Evolutionary conservation across 2,113 vertebrate species (phyloP).

Genomic region (Chaetorhynchus papuensis): DNA sequence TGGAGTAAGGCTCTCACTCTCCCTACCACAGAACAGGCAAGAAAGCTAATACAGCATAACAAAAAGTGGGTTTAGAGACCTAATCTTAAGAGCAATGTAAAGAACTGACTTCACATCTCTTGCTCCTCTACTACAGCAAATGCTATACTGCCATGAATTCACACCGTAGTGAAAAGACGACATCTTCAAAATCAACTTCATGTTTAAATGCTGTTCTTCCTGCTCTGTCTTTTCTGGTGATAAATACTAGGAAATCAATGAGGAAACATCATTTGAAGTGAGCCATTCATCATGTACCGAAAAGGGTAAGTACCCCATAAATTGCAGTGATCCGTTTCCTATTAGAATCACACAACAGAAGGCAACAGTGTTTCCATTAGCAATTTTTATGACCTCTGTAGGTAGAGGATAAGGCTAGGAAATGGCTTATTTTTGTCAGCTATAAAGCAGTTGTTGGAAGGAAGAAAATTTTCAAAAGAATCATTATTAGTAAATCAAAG

Average conservation of each 20-base stretch:
- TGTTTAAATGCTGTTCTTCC: conserved; percentile 67
- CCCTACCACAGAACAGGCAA: not conserved
- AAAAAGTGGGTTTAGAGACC: not conserved
- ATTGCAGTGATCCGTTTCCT: conserved; percentile 76
- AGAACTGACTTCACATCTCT: not conserved
- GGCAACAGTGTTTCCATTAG: conserved; percentile 69
- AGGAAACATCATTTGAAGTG: conserved; percentile 75
- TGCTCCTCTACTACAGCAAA: conserved; percentile 22
- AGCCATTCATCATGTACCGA: conserved; percentile 72
- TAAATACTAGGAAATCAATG: conserved; percentile 71
- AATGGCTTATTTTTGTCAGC: conserved; percentile 70
- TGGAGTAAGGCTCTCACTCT: not conserved
- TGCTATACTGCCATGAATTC: conserved; percentile 49
- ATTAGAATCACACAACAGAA: conserved; percentile 75
- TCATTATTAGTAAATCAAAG: not conserved
- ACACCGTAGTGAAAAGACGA: conserved; percentile 49
- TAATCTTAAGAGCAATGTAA: not conserved
- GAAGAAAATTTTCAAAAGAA: conserved; percentile 38
- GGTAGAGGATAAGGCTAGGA: conserved; percentile 68
- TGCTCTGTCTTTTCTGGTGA: conserved; percentile 50
- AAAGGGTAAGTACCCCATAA: conserved; percentile 76
- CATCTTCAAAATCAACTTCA: conserved; percentile 80
- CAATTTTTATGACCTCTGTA: conserved; percentile 73
- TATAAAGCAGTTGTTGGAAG: conserved; percentile 62
- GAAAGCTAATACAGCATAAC: not conserved